Evolutionary conservation across 1,140 invertebrate genomes (phyloP), one percentile per base, ranked within the genome.

Genomic region (Calosoma granatense): DNA sequence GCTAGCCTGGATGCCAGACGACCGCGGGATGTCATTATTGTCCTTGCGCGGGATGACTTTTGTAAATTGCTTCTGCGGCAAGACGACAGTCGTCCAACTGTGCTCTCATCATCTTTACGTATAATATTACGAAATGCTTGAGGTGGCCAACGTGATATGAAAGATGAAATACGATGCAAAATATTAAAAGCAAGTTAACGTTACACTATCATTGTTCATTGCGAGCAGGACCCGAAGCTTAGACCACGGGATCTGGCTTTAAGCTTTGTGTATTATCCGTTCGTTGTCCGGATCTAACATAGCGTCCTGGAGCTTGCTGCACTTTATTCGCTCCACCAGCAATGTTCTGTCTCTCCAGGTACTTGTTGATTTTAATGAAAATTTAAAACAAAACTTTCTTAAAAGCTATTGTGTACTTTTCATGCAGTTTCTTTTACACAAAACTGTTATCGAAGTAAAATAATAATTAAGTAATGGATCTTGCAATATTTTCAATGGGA

Each of bases 131-230:
- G 41, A 6, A 30, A 30, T 30, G 26, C 14, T 30, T 6, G 15
- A 47, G 41, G 6, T 47, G 41, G 41, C 9, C 15, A 17, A 9
- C 9, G 9, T 4, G 41, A 47, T 6, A 17, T 47, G 41, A 47
- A 47, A 47, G 6, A 47, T 47, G 41, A 47, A 47, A 47, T 47
- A 47, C 41, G 41, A 47, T 47, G 41, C 41, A 47, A 47, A 47
- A 47, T 47, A 47, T 47, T 47, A 47, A 47, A 47, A 47, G 41
- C 41, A 47, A 47, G 41, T 47, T 47, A 47, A 30, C 26, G 41
- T 6, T 47, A 47, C 41, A 47, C 41, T 47, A 47, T 47, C 41
- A 47, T 47, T 9, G 17, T 17, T 47, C 17, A 17, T 9, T 47
- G 41, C 4, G 9, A 17, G 15, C 41, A 17, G 17, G 9, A 17